Base-by-base conservation (phyloP, 2,797 vertebrate genomes). In the Sebastes vulpes region DNA sequence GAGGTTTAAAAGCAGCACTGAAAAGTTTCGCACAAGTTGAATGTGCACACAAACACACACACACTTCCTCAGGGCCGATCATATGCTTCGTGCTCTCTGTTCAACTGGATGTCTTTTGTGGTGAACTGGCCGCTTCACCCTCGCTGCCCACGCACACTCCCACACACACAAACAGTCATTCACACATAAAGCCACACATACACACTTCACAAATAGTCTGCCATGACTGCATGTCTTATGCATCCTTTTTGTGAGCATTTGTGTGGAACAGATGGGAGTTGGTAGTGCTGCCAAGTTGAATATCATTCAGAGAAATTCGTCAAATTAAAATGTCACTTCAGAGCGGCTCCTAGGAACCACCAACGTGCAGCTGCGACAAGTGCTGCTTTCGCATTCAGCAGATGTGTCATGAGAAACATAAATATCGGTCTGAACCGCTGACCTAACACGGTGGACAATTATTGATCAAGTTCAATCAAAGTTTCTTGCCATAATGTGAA, bases 241-340 rank as follows among this genome's bases (percentile, higher is more conserved):
- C 31, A 50, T 75, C 53, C 50, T 70, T 73, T 64, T 56, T 31
- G 65, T 20, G 58, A 57, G 61, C 14, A 65, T 72, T 76, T 82
- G 60, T 77, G 32, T 8, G 28, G 58, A 81, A 79, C 75, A 85
- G 78, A 88, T 86, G 77, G 65, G 83, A 60, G 61, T 79, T 78
- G 56, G 65, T 31, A 7, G 57, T 2, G 26, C 61, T 80, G 72
- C 72, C 75, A 68, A 82, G 65, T n/a, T 77, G 64, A 80, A 84
- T 77, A 65, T 83, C 64, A 68, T 81, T 86, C 65, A 67, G 73
- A 72, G 65, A 77, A 74, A 77, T 84, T 82, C 84, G 65, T 84
- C 77, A 68, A 77, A 84, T 86, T 78, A 81, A 81, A 90, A 77
- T 74, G 79, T 83, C 64, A 70, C 65, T 81, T 83, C 81, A 69